phyloP scores from a whole-genome alignment of 2,113 vertebrate genomes.

The Corynorhinus townsendii region DNA sequence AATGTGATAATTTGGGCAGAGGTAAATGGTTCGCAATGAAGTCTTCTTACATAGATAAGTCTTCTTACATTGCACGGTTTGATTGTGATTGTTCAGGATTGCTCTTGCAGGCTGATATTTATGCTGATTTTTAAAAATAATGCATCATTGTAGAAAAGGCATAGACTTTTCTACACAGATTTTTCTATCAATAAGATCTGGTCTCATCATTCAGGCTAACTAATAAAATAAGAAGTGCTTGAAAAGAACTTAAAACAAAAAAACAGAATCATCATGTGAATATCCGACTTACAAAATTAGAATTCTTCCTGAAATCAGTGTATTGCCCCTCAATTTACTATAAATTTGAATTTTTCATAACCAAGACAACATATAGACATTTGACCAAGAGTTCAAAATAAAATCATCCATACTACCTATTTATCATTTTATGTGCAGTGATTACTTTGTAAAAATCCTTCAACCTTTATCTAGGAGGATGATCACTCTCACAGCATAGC shows the following conservation, averaged over 20 bases:
- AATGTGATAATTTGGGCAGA: background rate
- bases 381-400: conserved; percentile 35
- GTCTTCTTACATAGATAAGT: accelerated
- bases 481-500: background rate
- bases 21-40: background rate
- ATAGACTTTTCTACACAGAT: background rate
- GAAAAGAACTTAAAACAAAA: conserved; percentile 27
- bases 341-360: conserved; percentile 35
- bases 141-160: conserved; percentile 17
- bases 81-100: background rate
- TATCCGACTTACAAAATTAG: conserved; percentile 50
- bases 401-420: background rate
- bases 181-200: background rate
- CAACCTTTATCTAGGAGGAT: conserved; percentile 13
- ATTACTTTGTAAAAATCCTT: conserved; percentile 17
- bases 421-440: background rate
- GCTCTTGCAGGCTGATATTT: conserved; percentile 30
- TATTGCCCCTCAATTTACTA: background rate
- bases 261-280: conserved; percentile 2
- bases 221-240: conserved; percentile 47
- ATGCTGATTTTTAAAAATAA: conserved; percentile 30
- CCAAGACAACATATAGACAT: background rate
- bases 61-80: background rate
- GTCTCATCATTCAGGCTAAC: conserved; percentile 24
- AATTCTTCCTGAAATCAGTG: conserved; percentile 46